Evolutionary conservation across 2,888 invertebrate species (phyloP), one percentile per base, ranked within the genome.

Genomic region (Cenopis cana): DNA sequence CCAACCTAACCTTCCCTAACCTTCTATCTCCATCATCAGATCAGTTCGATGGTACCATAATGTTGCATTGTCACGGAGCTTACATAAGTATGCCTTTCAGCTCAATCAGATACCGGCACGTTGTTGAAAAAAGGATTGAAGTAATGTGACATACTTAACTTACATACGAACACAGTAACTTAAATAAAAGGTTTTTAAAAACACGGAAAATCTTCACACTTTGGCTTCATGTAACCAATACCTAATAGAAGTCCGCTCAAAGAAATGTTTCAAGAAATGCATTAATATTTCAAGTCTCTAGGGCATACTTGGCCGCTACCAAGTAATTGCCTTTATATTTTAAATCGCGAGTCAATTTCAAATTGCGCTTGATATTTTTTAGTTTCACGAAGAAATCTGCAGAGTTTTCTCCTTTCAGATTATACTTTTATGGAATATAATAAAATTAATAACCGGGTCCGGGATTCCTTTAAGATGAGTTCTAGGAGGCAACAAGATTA

Each of bases 251-350:
- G 12, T 36, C 6, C 2, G 18, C 24, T 20, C 18, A 14, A 52
- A 12, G 4, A 24, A 24, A 24, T 24, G 4, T 24, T 24, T 57
- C 57, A 52, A 9, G 59, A 60, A 33, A 65, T 29, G 38, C 54
- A 46, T 65, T 70, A 33, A 54, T 46, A 65, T 70, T 70, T 54
- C 46, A 46, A 60, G 20, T 70, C 70, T 60, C 65, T 18, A 17
- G 33, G 70, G 70, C 12, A 65, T 65, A 41, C 59, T 60, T 54
- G 54, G 62, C 49, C 36, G 64, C 59, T 54, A 33, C 52, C 41
- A 24, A 64, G 65, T 59, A 70, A 70, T 65, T 70, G 52, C 65
- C 46, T 70, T 33, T 71, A 36, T 55, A 49, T 66, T 54, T 67
- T 49, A 71, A 67, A 67, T 67, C n/a, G 71, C 38, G 18, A 67